Percentiles rank a stretch among this genome's conserved stretches.
These are phyloP conservation scores for Biston betularia DNA, from an alignment of 2,888 invertebrate genomes.

Conservation along the genomic window DNA sequence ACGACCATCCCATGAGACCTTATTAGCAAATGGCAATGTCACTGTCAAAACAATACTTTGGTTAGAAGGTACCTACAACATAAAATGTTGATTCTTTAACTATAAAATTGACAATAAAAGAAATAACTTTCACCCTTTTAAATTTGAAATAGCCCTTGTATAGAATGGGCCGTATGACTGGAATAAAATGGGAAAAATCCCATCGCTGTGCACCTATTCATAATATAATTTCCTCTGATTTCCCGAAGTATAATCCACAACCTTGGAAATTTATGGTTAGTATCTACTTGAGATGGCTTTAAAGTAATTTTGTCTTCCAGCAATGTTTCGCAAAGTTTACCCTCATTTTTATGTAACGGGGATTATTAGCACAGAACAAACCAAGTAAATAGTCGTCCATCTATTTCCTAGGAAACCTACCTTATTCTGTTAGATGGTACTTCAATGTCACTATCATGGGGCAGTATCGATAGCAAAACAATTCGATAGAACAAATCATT, in stretches of 20 bases:
- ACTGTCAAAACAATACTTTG: not conserved
- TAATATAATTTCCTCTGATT: constrained; percentile 85
- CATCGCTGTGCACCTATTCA: constrained; percentile 75
- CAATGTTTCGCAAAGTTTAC: too few species aligned
- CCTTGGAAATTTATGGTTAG: constrained; percentile 85
- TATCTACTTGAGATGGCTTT: not conserved
- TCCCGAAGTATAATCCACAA: constrained; percentile 77
- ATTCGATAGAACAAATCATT: too few species aligned
- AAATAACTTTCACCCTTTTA: not conserved
- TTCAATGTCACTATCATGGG: too few species aligned
- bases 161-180: constrained; percentile 54
- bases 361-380: too few species aligned
- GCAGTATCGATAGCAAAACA: too few species aligned
- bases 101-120: not conserved
- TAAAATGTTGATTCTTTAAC: not conserved
- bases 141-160: not conserved
- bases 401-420: too few species aligned
- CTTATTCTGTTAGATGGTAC: too few species aligned
- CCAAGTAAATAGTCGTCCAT: too few species aligned
- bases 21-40: not conserved
- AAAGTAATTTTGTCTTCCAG: too few species aligned
- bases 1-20: too few species aligned
- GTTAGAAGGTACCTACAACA: not conserved
- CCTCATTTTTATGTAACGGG: too few species aligned
- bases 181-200: constrained; percentile 83